These are phyloP conservation scores for Trichoplax adhaerens DNA, from an alignment of 37 sponge, comb jelly and placozoan species.

Conservation along the genomic window DNA sequence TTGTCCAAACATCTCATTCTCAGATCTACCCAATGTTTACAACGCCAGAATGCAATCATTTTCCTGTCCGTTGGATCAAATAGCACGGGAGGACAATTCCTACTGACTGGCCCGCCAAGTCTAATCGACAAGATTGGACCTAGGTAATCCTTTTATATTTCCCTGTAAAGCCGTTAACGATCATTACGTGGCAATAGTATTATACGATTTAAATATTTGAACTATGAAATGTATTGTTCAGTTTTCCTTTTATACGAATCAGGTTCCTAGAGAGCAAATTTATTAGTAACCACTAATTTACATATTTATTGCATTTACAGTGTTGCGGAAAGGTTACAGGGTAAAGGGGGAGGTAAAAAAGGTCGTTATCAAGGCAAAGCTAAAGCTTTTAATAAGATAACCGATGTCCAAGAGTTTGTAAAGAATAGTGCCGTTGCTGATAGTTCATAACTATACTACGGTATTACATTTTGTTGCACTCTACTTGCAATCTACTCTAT, in stretches of 20 bases:
- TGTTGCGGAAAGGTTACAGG: constrained; percentile 49
- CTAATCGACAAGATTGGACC: constrained; percentile 2
- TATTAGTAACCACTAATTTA: too few species aligned
- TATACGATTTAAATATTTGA: too few species aligned
- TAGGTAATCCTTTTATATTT: too few species aligned
- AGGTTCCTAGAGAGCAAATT: too few species aligned
- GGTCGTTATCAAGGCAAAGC: constrained; percentile 85
- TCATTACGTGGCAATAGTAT: too few species aligned
- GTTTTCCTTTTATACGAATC: too few species aligned
- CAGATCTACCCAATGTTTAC: background rate
- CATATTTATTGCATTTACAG: constrained; percentile 7
- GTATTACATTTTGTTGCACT: too few species aligned
- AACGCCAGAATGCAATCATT: constrained; percentile 28
- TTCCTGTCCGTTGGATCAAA: constrained; percentile 66
- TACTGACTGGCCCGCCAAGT: constrained; percentile 16
- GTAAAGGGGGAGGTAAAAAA: constrained; percentile 89
- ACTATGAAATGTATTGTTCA: too few species aligned
- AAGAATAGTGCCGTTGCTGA: background rate
- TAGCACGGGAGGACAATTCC: constrained; percentile 57
- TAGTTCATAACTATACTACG: too few species aligned
- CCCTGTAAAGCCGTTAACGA: too few species aligned
- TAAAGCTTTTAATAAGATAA: constrained; percentile 24
- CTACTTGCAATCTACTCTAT: too few species aligned
- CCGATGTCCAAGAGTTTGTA: constrained; percentile 15
- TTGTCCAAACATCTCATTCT: background rate